A percentile compares a stretch with the other conserved stretches of the same genome.
Conservation (phyloP, 1,140 invertebrate genomes). For the Meteorus sp. region DNA sequence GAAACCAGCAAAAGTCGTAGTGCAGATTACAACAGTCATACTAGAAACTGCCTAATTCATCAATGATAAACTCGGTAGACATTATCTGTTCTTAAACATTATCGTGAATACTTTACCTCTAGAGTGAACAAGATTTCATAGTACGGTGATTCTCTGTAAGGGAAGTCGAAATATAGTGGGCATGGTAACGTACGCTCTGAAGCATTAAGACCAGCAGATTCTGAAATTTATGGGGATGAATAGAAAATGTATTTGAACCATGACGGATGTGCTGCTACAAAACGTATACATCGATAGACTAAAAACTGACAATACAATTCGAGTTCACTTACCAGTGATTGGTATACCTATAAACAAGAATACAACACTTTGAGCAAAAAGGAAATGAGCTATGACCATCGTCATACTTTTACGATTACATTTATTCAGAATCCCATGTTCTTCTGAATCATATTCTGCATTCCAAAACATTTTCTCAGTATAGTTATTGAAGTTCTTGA, state of each 20-base stretch:
- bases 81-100: too few species aligned
- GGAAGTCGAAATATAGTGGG: not conserved
- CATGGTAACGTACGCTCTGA: not conserved
- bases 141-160: too few species aligned
- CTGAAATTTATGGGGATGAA: not conserved
- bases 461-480: slow-evolving; percentile 35
- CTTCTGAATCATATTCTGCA: slow-evolving; percentile 21
- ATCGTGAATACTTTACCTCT: too few species aligned
- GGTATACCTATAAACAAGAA: slow-evolving; percentile 34
- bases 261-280: too few species aligned
- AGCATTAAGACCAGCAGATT: too few species aligned
- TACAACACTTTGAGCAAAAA: slow-evolving; percentile 19
- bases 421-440: slow-evolving; percentile 30
- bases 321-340: slow-evolving; percentile 32
- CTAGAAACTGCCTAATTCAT: slow-evolving; percentile 21
- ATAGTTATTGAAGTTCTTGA: slow-evolving; percentile 35
- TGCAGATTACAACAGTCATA: slow-evolving; percentile 20
- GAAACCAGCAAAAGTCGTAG: slow-evolving; percentile 29
- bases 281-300: slow-evolving; percentile 23
- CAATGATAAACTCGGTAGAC: too few species aligned
- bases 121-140: too few species aligned
- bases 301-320: not conserved
- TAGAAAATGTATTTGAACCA: too few species aligned
- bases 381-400: slow-evolving; percentile 6
- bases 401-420: slow-evolving; percentile 30